A percentile compares a stretch with the other conserved stretches of the same genome.
These are phyloP conservation scores for Pangasius krempfi DNA, from an alignment of 2,797 vertebrate species.

Conservation along the genomic window DNA sequence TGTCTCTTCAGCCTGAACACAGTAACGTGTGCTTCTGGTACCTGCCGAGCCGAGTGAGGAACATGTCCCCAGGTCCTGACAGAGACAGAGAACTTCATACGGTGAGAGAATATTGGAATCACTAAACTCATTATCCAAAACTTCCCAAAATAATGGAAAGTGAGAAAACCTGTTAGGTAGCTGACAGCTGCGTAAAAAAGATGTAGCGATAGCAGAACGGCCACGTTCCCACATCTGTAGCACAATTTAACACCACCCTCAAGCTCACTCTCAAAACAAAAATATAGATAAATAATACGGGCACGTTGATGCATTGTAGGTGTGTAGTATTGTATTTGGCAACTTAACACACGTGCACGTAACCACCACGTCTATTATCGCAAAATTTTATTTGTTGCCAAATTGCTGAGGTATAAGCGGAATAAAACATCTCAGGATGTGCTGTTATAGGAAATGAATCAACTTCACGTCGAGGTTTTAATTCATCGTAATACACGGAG, in stretches of 20 bases:
- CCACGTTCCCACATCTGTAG: neutral
- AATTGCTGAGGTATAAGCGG: neutral
- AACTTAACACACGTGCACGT: neutral
- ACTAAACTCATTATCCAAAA: neutral
- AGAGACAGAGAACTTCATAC: constrained; percentile 68
- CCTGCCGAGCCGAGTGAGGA: constrained; percentile 70
- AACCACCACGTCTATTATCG: neutral
- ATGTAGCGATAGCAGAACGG: neutral
- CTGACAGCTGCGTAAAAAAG: neutral
- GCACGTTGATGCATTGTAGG: neutral
- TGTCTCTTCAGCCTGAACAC: constrained; percentile 72
- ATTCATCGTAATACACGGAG: neutral
- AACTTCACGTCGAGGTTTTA: neutral
- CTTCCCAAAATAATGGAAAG: neutral
- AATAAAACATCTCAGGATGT: neutral
- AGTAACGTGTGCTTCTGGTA: constrained; percentile 80
- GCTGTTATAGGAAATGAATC: neutral
- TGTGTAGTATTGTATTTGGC: neutral
- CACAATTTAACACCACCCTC: neutral
- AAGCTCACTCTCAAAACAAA: neutral
- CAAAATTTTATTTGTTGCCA: neutral
- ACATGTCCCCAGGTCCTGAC: constrained; percentile 60
- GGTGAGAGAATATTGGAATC: constrained; percentile 56
- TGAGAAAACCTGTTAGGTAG: neutral
- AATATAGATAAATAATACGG: neutral